phyloP scores from a whole-genome alignment of 1,140 invertebrate species.

The Heliconius himera region DNA sequence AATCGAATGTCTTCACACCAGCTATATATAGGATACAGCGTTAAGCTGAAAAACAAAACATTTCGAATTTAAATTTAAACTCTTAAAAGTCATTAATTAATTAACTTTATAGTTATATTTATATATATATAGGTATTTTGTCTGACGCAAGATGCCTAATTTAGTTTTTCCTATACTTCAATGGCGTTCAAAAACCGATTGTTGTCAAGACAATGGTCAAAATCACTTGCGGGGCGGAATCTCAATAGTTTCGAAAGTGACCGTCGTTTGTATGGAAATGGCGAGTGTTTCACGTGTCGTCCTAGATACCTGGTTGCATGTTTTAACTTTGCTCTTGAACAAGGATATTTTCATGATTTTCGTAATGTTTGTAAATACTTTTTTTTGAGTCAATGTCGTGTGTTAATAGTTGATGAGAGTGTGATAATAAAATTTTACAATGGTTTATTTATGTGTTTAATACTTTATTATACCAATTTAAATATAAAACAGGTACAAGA shows the following conservation, averaged over 20 bases:
- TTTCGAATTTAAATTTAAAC: neutral
- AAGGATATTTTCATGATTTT: constrained; percentile 31
- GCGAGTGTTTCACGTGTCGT: constrained; percentile 57
- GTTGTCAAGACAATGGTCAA: constrained; percentile 66
- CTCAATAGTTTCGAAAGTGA: constrained; percentile 74
- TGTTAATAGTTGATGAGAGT: too few relatives aligned
- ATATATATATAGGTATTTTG: neutral
- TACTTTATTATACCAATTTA: too few relatives aligned
- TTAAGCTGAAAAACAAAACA: too few relatives aligned
- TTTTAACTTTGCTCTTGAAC: constrained; percentile 49
- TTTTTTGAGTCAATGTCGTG: neutral
- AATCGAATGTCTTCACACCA: too few relatives aligned
- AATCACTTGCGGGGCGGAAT: constrained; percentile 56
- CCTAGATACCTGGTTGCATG: constrained; percentile 62
- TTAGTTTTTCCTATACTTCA: constrained; percentile 19
- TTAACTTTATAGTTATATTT: neutral
- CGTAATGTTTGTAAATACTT: constrained; percentile 23
- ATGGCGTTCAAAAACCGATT: constrained; percentile 46
- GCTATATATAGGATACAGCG: too few relatives aligned
- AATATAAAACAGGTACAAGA: too few relatives aligned
- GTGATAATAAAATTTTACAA: neutral
- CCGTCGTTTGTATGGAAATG: constrained; percentile 77
- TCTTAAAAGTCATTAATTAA: too few relatives aligned
- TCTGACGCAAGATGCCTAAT: constrained; percentile 22
- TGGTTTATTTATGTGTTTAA: too few relatives aligned